Base-by-base conservation (phyloP, 2,888 invertebrate genomes). In the Stegophylla sp. region DNA sequence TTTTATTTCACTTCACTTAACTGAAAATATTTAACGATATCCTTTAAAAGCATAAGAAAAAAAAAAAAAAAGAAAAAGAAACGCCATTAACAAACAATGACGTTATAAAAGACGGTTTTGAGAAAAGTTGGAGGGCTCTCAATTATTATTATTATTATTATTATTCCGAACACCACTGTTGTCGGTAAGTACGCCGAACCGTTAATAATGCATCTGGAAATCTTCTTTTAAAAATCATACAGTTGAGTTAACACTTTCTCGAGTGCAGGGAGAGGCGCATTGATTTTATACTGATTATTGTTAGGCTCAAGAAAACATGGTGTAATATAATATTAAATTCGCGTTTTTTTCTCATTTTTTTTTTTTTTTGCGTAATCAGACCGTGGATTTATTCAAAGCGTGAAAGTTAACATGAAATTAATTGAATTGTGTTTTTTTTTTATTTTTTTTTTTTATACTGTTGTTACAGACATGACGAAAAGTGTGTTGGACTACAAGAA, bases 401-500 rank as follows among this genome's bases (percentile, higher is more conserved):
- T 34, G 17, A 34, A 61, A 61, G 20, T 1, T 0, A 74, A n/a
- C n/a, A 48, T 71, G 3, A 20, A 34, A 71, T 67, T 28, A 69
- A 41, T 67, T 53, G 23, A 23, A 23, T 73, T 0, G 23, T 23
- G n/a, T 81, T 82, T 81, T 73, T 79, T 67, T 76, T n/a, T n/a
- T n/a, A n/a, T n/a, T n/a, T n/a, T n/a, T n/a, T n/a, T n/a, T n/a
- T n/a, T n/a, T n/a, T n/a, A n/a, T n/a, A n/a, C n/a, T 82, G 3
- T 83, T 82, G 82, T 86, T 90, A 72, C 90, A 95, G 94, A 94
- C 90, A 93, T 94, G 87, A 93, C 94, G 88, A 95, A 95, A 89
- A 94, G 93, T 89, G 91, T 93, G 86, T 91, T 93, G 89, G 95
- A 95, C 88, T 94, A 94, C 89, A 94, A 93, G 89, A 92, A 94